Evolutionary conservation across 2,797 vertebrate species (phyloP).

Genomic region (Gila robusta): DNA sequence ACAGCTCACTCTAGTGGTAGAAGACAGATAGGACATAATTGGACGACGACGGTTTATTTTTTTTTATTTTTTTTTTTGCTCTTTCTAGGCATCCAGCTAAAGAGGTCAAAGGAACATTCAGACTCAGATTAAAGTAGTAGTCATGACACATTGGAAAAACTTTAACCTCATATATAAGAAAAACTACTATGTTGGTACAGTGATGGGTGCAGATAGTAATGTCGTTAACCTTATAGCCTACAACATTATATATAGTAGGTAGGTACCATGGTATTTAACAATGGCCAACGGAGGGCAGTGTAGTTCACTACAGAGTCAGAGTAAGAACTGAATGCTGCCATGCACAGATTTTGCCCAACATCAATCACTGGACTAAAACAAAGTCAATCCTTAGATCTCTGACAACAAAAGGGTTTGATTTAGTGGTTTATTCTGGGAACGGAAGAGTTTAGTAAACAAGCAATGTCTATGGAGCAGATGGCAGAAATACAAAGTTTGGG

Average conservation of each 20-base stretch:
- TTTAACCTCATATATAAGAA: background rate
- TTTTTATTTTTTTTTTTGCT: background rate
- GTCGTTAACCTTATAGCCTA: no score
- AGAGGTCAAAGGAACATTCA: background rate
- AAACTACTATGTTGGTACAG: background rate
- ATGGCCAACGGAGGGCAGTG: conserved; percentile 52
- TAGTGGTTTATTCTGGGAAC: conserved; percentile 39
- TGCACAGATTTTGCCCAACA: background rate
- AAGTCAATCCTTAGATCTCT: conserved; percentile 35
- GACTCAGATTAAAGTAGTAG: background rate
- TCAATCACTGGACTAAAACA: conserved; percentile 24
- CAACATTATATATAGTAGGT: no score
- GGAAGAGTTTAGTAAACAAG: conserved; percentile 42
- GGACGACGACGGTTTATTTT: no score
- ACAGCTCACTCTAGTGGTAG: conserved; percentile 37
- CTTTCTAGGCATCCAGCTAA: background rate
- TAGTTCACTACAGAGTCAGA: background rate
- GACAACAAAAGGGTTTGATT: conserved; percentile 44
- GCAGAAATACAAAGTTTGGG: conserved; percentile 11
- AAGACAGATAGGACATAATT: background rate
- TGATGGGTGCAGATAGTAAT: background rate
- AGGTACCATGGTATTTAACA: conserved; percentile 58
- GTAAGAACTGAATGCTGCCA: background rate
- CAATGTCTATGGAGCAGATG: background rate
- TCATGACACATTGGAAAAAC: background rate